phyloP scores from a whole-genome alignment of 2,797 vertebrate species.

The Xenops minutus region DNA sequence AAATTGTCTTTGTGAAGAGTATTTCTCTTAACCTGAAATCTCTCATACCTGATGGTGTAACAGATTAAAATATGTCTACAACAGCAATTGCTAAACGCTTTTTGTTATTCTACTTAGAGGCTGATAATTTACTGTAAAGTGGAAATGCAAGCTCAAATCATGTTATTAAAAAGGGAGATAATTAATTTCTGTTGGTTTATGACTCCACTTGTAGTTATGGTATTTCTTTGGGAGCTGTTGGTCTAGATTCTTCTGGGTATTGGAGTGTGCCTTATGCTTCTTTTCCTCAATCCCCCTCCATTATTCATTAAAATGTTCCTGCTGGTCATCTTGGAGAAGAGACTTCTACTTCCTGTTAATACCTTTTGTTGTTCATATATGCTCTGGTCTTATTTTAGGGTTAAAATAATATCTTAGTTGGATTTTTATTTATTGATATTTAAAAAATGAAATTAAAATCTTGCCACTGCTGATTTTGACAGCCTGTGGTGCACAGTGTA shows the following conservation, averaged over 20 bases:
- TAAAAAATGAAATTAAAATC: slow-evolving; percentile 33
- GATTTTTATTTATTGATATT: slow-evolving; percentile 29
- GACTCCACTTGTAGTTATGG: not conserved
- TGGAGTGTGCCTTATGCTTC: not conserved
- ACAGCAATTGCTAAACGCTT: not conserved
- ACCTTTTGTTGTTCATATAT: not conserved
- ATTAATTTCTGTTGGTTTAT: not conserved
- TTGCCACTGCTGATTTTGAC: slow-evolving; percentile 62
- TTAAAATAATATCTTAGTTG: slow-evolving; percentile 29
- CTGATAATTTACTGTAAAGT: not conserved
- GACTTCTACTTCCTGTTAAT: not conserved
- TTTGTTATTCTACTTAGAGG: not conserved
- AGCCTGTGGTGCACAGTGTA: slow-evolving; percentile 11
- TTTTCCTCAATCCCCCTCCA: not conserved
- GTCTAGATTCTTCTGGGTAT: not conserved
- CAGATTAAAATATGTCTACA: not conserved
- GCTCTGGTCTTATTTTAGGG: slow-evolving; percentile 33
- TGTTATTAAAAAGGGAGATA: not conserved
- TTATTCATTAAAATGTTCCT: not conserved
- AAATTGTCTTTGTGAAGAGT: not conserved
- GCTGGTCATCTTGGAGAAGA: not conserved
- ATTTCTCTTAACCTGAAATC: not conserved
- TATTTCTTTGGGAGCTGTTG: not conserved
- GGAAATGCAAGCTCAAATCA: not conserved
- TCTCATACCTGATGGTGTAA: not conserved